phyloP scores from a whole-genome alignment of 2,797 vertebrate genomes.

The Sus cebifrons region DNA sequence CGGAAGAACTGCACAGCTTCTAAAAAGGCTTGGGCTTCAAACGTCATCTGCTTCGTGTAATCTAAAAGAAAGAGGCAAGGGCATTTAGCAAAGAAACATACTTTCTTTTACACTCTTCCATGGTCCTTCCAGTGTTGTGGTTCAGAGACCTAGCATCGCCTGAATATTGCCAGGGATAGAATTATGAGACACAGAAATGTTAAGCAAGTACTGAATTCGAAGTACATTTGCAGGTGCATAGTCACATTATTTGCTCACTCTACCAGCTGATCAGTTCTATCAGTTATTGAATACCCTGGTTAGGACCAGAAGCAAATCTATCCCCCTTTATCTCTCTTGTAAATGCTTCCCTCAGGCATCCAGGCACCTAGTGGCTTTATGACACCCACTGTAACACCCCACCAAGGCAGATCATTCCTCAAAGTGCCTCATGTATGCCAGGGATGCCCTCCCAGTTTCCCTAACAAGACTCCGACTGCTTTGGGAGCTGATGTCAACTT shows the following conservation, averaged over 20 bases:
- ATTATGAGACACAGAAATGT: background rate
- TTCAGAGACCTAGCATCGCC: background rate
- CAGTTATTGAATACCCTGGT: background rate
- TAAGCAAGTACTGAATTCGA: background rate
- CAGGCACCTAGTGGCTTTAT: background rate
- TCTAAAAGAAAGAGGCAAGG: slow-evolving; percentile 89
- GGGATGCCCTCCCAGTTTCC: background rate
- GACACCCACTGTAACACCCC: background rate
- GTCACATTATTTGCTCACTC: background rate
- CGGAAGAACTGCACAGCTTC: slow-evolving; percentile 96
- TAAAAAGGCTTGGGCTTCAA: slow-evolving; percentile 94
- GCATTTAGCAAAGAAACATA: slow-evolving; percentile 50
- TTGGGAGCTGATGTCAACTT: background rate
- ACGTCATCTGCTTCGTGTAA: slow-evolving; percentile 94
- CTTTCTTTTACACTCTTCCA: background rate
- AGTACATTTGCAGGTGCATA: background rate
- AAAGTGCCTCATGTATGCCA: background rate
- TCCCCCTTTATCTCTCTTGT: background rate
- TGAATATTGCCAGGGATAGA: background rate
- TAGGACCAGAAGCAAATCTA: background rate
- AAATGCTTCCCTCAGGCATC: background rate
- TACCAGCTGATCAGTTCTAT: background rate
- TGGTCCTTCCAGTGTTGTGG: background rate
- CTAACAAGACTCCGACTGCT: background rate
- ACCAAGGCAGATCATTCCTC: background rate